Evolutionary conservation across 2,888 invertebrate genomes (phyloP).

Genomic region (Neria commutata): DNA sequence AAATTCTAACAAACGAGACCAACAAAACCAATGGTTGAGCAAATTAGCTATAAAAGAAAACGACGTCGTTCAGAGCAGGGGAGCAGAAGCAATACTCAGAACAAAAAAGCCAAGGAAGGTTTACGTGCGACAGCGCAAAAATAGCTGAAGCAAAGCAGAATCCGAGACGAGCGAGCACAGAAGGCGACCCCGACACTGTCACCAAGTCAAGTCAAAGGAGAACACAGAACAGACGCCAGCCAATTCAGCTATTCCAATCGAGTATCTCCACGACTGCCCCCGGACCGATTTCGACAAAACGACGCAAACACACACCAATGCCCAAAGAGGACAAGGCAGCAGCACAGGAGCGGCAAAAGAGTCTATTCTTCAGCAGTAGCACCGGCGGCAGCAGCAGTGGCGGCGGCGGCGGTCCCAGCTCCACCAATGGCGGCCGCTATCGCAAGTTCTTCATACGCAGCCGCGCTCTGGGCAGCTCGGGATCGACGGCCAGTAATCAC

Average conservation of each 20-base stretch:
- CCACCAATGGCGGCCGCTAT: slow-evolving; percentile 25
- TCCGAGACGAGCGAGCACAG: not conserved
- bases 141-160: slow-evolving; percentile 6
- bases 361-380: slow-evolving; percentile 24
- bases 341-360: slow-evolving; percentile 17
- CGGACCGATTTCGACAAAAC: no score
- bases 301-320: slow-evolving; percentile 9
- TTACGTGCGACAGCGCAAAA: not conserved
- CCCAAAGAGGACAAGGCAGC: slow-evolving; percentile 10
- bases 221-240: no score
- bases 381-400: slow-evolving; percentile 7
- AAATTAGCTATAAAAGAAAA: slow-evolving; percentile 32
- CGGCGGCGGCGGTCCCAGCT: slow-evolving; percentile 11
- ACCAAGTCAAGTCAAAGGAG: no score
- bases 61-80: slow-evolving; percentile 32
- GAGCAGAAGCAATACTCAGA: slow-evolving; percentile 1
- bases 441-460: slow-evolving; percentile 31
- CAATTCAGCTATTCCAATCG: not conserved
- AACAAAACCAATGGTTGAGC: slow-evolving; percentile 32
- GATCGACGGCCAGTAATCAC: not conserved
- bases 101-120: not conserved
- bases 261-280: not conserved
- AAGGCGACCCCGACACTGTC: no score
- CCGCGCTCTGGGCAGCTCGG: slow-evolving; percentile 1
- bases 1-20: slow-evolving; percentile 18